These are phyloP conservation scores for Adelognathus sp. DNA, from an alignment of 2,888 invertebrate genomes.

Conservation along the genomic window DNA sequence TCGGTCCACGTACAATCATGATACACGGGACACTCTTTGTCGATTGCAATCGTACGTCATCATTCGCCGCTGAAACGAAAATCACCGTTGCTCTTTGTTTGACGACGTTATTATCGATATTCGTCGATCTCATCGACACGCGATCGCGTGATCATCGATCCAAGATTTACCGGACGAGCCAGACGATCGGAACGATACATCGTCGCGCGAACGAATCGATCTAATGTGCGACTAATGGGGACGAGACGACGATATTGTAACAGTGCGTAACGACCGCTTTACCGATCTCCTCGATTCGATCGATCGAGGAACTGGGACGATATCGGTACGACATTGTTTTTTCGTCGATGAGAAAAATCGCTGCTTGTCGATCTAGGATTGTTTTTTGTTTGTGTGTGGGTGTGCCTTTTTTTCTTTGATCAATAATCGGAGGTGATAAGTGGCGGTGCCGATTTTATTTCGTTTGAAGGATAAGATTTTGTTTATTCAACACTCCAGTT, in stretches of 20 bases:
- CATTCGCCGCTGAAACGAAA: not conserved
- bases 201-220: not conserved
- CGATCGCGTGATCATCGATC: not conserved
- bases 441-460: not conserved
- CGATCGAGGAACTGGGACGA: not conserved
- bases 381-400: too few relatives aligned
- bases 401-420: not conserved
- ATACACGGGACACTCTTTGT: conserved; percentile 31
- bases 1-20: conserved; percentile 38
- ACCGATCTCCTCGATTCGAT: not conserved
- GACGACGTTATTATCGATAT: conserved; percentile 13
- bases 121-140: not conserved
- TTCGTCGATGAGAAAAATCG: not conserved
- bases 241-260: not conserved
- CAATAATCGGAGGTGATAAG: not conserved
- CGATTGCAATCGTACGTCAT: conserved; percentile 24
- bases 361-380: not conserved
- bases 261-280: not conserved
- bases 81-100: conserved; percentile 13
- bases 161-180: not conserved
- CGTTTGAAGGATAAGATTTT: not conserved
- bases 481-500: not conserved
- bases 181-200: not conserved
- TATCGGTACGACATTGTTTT: not conserved
- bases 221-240: not conserved